Base-by-base conservation (phyloP, 1,140 invertebrate genomes). In the Ylistrum balloti region DNA sequence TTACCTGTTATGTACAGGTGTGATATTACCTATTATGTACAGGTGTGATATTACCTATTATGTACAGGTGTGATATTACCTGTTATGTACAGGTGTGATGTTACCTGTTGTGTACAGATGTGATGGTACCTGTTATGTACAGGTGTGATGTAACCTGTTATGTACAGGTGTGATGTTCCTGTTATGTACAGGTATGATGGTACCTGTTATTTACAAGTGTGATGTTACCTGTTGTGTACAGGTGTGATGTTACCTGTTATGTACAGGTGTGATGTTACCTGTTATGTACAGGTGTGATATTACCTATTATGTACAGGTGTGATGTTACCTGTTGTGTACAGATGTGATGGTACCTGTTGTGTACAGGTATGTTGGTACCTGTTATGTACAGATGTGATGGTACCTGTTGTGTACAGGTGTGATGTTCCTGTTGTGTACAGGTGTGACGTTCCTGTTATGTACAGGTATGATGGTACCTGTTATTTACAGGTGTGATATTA, bases 1-100 rank as follows among this genome's bases (percentile, higher is more conserved):
- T 74, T 74, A 74, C 56, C n/a, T 74, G 56, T 74, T 5, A n/a
- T 74, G n/a, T 74, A 74, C 22, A 74, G 56, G n/a, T n/a, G 56
- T 28, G 22, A 74, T 3, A 74, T 28, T 28, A 74, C n/a, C 56
- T 74, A 17, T 48, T 10, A 20, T 48, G 56, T 28, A 28, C 11
- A 74, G 56, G 56, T n/a, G 56, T 28, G 22, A 74, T n/a, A 28
- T 74, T 74, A 74, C 56, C 56, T n/a, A 17, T 74, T 10, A 2
- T 48, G 11, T 48, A 48, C 45, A 48, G 45, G 45, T 48, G 11
- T 48, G 11, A 48, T 17, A 48, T 48, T 48, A 48, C 45, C 3
- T 48, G 45, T 48, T 48, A 48, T 48, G 3, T 48, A 48, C 45
- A 48, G 45, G 45, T 48, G 45, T 48, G 45, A 48, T 20, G 22